Base-by-base conservation (phyloP, 1,140 invertebrate species). In the Glossosoma conforme region DNA sequence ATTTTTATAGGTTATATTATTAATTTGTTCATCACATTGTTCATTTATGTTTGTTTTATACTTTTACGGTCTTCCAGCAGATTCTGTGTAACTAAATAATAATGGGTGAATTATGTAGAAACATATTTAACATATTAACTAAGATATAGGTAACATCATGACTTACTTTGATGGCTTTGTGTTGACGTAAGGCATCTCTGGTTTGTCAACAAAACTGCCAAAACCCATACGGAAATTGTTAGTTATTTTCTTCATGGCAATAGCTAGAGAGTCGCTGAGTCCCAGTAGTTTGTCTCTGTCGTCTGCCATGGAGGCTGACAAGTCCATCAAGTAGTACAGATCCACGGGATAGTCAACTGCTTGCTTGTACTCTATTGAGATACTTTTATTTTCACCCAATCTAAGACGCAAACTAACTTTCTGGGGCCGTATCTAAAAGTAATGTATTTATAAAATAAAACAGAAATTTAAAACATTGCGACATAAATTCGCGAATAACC, bases 201-300 rank as follows among this genome's bases (percentile, higher is more conserved):
- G 84, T 72, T 95, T 95, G 60, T 95, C 91, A 1, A 93, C 83
- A 74, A 93, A 95, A 46, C 86, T 89, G 3, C 91, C 91, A 63
- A 93, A 91, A 37, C 91, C 91, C 17, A 93, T 65, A 11, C 77
- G 74, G 61, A 93, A 90, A 62, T 93, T 85, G 13, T 79, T 81
- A 0, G 91, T 93, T 33, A 93, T 81, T n/a, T 78, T 81, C 47
- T 72, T 70, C 84, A 94, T 88, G 2, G 71, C 70, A 11, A 71
- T 60, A 14, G 77, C 84, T 40, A 91, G 70, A 5, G 77, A 61
- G 52, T 77, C 66, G 4, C 84, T 87, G 13, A 92, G 67, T 25
- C 72, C 63, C 0, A 81, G 81, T 2, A 91, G 63, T 54, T 81
- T 80, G 9, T 82, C 70, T 62, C 82, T 86, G 56, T 89, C 81